These are phyloP conservation scores for Heteronetta atricapilla DNA, from an alignment of 2,113 vertebrate genomes.

Conservation along the genomic window DNA sequence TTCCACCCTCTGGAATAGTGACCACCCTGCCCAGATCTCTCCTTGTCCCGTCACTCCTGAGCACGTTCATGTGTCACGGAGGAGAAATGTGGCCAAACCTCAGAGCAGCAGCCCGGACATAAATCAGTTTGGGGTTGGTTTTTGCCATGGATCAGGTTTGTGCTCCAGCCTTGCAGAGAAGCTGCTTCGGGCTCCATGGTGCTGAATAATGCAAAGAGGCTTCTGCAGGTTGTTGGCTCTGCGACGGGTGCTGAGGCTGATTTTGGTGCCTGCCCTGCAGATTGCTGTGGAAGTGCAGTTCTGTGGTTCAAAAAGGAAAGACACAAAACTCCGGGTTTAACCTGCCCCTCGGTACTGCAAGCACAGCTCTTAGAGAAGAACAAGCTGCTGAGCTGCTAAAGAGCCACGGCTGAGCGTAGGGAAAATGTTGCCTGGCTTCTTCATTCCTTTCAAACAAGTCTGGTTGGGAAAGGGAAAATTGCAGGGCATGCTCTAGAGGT, in stretches of 20 bases:
- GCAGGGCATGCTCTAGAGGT: background rate
- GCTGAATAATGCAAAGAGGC: background rate
- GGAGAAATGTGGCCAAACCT: background rate
- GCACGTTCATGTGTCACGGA: background rate
- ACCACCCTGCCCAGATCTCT: background rate
- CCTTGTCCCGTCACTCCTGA: background rate
- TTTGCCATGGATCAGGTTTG: background rate
- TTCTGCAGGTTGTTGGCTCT: background rate
- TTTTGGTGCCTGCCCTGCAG: background rate
- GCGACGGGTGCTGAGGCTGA: background rate
- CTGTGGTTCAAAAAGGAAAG: background rate
- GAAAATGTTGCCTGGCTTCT: background rate
- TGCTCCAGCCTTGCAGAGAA: background rate
- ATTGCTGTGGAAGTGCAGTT: background rate
- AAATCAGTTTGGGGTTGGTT: background rate
- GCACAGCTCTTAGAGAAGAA: background rate
- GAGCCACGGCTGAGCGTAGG: rapidly evolving
- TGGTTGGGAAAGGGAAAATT: background rate
- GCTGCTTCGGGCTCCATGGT: background rate
- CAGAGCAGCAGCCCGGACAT: background rate
- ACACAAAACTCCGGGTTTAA: background rate
- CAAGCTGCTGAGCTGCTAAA: background rate
- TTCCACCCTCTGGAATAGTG: background rate
- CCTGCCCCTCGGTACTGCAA: background rate
- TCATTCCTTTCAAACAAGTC: background rate